These are phyloP conservation scores for Drosophila subsilvestris DNA, from an alignment of 2,888 invertebrate species.

Conservation along the genomic window DNA sequence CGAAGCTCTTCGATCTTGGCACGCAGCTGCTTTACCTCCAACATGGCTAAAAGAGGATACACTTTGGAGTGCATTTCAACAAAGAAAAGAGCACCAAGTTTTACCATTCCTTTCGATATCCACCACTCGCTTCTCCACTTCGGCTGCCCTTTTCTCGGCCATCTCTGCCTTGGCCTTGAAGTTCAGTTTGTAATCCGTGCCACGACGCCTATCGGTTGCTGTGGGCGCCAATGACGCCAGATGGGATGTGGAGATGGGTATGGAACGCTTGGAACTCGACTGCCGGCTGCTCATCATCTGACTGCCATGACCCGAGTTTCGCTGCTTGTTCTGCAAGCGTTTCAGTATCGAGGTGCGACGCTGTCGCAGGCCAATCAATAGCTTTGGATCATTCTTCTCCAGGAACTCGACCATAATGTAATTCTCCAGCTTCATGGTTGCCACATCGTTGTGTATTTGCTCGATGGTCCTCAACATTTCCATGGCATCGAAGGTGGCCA, in stretches of 20 bases:
- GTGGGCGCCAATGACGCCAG: slow-evolving; percentile 28
- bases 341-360: slow-evolving; percentile 59
- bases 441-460: slow-evolving; percentile 71
- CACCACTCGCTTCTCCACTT: slow-evolving; percentile 71
- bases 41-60: slow-evolving; percentile 55
- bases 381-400: slow-evolving; percentile 81
- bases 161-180: slow-evolving; percentile 80
- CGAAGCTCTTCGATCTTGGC: slow-evolving; percentile 85
- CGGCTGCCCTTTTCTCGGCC: slow-evolving; percentile 78
- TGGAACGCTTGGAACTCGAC: slow-evolving; percentile 61
- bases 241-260: slow-evolving; percentile 44
- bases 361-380: slow-evolving; percentile 77
- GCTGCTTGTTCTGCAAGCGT: slow-evolving; percentile 44
- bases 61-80: neutral
- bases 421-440: slow-evolving; percentile 78
- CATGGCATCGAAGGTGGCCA: slow-evolving; percentile 70
- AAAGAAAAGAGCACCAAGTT: neutral
- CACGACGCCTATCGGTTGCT: slow-evolving; percentile 46
- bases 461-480: slow-evolving; percentile 71
- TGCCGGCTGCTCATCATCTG: slow-evolving; percentile 41
- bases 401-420: slow-evolving; percentile 79
- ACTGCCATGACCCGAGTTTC: slow-evolving; percentile 10
- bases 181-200: slow-evolving; percentile 74
- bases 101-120: slow-evolving; percentile 70
- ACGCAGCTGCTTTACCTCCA: slow-evolving; percentile 80